Percentiles rank a stretch among this genome's conserved stretches.
Evolutionary conservation across 1,140 invertebrate genomes (phyloP).

Genomic region (Sycophaga agraensis): DNA sequence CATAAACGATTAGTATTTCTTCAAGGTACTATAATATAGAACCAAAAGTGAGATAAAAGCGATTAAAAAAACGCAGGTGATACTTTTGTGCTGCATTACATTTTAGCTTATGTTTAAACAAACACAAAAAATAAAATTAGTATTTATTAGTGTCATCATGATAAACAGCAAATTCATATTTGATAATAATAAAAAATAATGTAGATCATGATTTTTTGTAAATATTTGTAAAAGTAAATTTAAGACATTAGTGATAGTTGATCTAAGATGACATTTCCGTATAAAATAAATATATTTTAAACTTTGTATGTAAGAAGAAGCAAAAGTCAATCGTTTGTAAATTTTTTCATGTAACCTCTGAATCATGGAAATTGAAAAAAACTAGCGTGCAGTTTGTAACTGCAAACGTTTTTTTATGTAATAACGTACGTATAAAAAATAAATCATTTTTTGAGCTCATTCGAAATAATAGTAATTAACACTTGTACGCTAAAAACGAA

Average conservation of each 20-base stretch:
- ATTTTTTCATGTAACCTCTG: slow-evolving; percentile 4
- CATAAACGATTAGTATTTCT: too few relatives aligned
- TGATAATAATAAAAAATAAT: background rate
- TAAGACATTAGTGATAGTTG: slow-evolving; percentile 9
- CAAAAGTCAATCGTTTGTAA: slow-evolving; percentile 10
- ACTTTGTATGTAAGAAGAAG: slow-evolving; percentile 1
- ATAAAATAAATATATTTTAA: slow-evolving; percentile 3
- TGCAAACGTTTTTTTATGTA: slow-evolving; percentile 28
- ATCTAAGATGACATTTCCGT: background rate
- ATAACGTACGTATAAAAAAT: background rate
- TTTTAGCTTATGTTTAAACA: slow-evolving; percentile 13
- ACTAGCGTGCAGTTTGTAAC: slow-evolving; percentile 22
- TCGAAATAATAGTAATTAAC: too few relatives aligned
- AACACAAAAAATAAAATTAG: background rate
- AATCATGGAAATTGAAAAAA: background rate
- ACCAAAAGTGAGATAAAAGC: too few relatives aligned
- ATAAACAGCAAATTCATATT: background rate
- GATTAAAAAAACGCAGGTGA: too few relatives aligned
- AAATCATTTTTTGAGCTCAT: background rate
- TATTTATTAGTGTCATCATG: background rate
- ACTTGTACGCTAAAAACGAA: too few relatives aligned
- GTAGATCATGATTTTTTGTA: slow-evolving; percentile 17
- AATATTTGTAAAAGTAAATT: slow-evolving; percentile 17
- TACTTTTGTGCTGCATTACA: background rate
- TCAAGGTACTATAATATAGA: too few relatives aligned